Evolutionary conservation across 1,140 invertebrate species (phyloP), one percentile per base, ranked within the genome.

Genomic region (Vanessa atalanta): DNA sequence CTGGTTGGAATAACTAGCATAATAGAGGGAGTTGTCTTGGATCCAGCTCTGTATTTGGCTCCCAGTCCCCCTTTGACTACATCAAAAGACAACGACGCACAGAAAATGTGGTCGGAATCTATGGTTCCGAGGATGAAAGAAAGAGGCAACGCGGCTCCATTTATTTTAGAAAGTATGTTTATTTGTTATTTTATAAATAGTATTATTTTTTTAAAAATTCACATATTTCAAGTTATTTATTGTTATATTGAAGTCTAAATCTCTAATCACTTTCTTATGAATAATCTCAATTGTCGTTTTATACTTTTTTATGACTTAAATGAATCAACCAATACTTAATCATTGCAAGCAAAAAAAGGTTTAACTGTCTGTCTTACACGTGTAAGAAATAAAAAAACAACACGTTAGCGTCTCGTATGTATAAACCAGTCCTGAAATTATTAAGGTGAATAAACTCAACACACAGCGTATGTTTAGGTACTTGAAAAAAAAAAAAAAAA

Each of bases 21-120:
- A 20, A 66, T 77, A 20, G 77, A 83, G 8, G 57, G 77, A 61
- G 82, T 78, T 3, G 81, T 91, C 8, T 53, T 90, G 20, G 89
- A 91, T 47, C 89, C 89, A 66, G 81, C 87, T 11, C 53, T 91
- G 47, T 88, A 88, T 61, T 69, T 91, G 9, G 79, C 79, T 20
- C 89, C 89, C 0, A 90, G 83, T 61, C 88, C 89, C 8, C 89
- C 88, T 0, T 74, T 91, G 16, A 81, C 73, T 0, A 70, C 77
- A 8, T 79, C 61, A 31, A 76, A 65, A 4, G 64, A 75, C 7
- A 70, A 81, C 0, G 23, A 78, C 9, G 72, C 81, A 14, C 70
- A 65, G 20, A 69, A 77, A 26, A 9, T 82, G 15, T 87, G 88
- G 88, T 70, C 63, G 43, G 61, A 48, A n/a, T 66, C 71, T 14